These are phyloP conservation scores for Promerops cafer DNA, from an alignment of 2,113 vertebrate species.

Conservation along the genomic window DNA sequence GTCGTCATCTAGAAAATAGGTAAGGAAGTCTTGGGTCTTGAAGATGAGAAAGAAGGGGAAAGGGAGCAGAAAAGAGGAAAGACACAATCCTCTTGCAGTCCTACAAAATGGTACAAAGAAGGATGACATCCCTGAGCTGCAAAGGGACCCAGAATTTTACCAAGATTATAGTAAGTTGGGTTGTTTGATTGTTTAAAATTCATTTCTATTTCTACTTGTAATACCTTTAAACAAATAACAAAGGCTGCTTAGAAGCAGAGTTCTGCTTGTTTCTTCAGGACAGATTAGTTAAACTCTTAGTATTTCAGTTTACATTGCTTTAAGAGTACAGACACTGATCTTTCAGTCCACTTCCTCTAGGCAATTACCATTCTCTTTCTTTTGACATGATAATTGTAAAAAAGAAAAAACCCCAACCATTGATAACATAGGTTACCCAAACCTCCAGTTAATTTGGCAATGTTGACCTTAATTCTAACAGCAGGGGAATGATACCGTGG, in stretches of 20 bases:
- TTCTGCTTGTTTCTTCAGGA: not conserved
- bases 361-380: not conserved
- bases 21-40: not conserved
- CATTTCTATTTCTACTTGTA: not conserved
- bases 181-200: accelerated
- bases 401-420: not conserved
- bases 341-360: not conserved
- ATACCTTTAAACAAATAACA: not conserved
- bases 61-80: not conserved
- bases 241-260: not conserved
- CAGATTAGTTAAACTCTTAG: not conserved
- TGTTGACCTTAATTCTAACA: not conserved
- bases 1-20: not conserved
- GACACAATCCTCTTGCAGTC: not conserved
- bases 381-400: not conserved
- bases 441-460: not conserved
- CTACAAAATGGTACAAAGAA: not conserved
- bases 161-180: accelerated
- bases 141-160: not conserved
- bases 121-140: not conserved
- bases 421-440: not conserved
- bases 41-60: not conserved
- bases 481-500: not conserved
- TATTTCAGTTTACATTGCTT: not conserved
- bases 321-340: not conserved